Percentiles rank a stretch among this genome's conserved stretches.
Evolutionary conservation across 2,888 invertebrate species (phyloP).

Genomic region (Drosophila austrosaltans): DNA sequence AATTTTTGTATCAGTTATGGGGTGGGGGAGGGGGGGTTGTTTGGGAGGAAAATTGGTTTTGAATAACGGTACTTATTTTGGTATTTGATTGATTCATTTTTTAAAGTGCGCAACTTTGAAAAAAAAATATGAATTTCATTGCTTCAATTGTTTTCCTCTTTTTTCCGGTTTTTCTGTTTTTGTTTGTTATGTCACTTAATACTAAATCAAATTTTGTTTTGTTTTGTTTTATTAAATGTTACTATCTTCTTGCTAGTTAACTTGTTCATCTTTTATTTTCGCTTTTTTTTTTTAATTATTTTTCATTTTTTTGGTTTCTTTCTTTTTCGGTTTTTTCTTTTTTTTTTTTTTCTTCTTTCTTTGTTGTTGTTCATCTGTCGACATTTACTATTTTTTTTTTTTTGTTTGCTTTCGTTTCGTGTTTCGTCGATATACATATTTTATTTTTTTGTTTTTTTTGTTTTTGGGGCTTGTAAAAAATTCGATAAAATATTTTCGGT

Average conservation of each 20-base stretch:
- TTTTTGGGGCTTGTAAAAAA: slow-evolving; percentile 66
- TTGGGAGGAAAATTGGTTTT: not conserved
- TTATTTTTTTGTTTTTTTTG: not conserved
- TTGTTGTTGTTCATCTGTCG: slow-evolving; percentile 25
- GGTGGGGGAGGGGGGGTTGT: not conserved
- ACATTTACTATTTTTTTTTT: slow-evolving; percentile 32
- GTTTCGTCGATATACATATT: slow-evolving; percentile 30
- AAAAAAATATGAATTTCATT: slow-evolving; percentile 49
- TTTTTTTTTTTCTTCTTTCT: slow-evolving; percentile 47
- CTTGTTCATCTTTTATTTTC: slow-evolving; percentile 52
- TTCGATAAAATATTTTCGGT: slow-evolving; percentile 77
- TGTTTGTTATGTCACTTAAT: slow-evolving; percentile 54
- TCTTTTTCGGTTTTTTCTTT: slow-evolving; percentile 27
- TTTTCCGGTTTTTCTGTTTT: slow-evolving; percentile 36
- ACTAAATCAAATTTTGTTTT: slow-evolving; percentile 58
- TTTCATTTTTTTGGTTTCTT: slow-evolving; percentile 38
- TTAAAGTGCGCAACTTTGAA: slow-evolving; percentile 66
- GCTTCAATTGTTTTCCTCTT: slow-evolving; percentile 5
- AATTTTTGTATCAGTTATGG: not conserved
- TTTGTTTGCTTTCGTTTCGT: slow-evolving; percentile 49
- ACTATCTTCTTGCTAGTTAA: slow-evolving; percentile 47
- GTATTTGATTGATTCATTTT: slow-evolving; percentile 37
- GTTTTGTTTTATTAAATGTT: slow-evolving; percentile 57
- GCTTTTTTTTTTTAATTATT: slow-evolving; percentile 51
- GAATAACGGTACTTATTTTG: slow-evolving; percentile 12